A percentile compares a stretch with the other conserved stretches of the same genome.
phyloP scores from a whole-genome alignment of 1,140 invertebrate species.

The Palaemon carinicauda region DNA sequence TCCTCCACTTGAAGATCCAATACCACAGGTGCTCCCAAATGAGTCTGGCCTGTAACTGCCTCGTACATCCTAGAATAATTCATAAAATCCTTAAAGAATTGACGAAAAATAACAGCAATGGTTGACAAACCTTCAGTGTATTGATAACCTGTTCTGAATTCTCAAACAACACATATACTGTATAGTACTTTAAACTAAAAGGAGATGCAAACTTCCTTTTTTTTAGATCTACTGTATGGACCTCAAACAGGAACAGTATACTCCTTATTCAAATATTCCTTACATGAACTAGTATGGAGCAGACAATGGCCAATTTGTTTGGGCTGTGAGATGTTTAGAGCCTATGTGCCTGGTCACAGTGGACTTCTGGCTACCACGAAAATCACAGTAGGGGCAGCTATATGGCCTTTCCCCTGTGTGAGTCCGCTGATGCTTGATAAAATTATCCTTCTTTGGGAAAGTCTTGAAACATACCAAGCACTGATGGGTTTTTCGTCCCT shows the following conservation, averaged over 20 bases:
- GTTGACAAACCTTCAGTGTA: not conserved
- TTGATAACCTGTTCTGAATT: too few species aligned
- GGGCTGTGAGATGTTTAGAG: conserved; percentile 12
- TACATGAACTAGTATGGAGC: conserved; percentile 17
- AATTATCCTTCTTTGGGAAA: conserved; percentile 34
- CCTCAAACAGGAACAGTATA: not conserved
- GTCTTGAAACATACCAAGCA: conserved; percentile 35
- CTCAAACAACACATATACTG: too few species aligned
- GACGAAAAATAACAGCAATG: conserved; percentile 13
- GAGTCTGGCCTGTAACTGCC: conserved; percentile 36
- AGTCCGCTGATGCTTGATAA: conserved; percentile 32
- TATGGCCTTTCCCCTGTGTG: conserved; percentile 32
- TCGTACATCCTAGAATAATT: conserved; percentile 41
- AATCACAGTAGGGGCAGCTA: conserved; percentile 31
- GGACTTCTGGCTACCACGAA: conserved; percentile 20
- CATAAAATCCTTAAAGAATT: conserved; percentile 21
- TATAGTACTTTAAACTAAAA: too few species aligned
- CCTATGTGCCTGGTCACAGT: conserved; percentile 24
- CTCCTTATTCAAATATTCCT: not conserved
- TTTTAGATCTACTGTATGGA: not conserved
- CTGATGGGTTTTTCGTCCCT: conserved; percentile 29
- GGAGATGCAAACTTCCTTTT: too few species aligned
- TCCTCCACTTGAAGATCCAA: not conserved
- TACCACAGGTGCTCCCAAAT: conserved; percentile 15
- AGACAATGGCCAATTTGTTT: not conserved